Percentiles rank a stretch among this genome's conserved stretches.
These are phyloP conservation scores for Xiphorhynchus elegans DNA, from an alignment of 2,113 vertebrate genomes.

Conservation along the genomic window DNA sequence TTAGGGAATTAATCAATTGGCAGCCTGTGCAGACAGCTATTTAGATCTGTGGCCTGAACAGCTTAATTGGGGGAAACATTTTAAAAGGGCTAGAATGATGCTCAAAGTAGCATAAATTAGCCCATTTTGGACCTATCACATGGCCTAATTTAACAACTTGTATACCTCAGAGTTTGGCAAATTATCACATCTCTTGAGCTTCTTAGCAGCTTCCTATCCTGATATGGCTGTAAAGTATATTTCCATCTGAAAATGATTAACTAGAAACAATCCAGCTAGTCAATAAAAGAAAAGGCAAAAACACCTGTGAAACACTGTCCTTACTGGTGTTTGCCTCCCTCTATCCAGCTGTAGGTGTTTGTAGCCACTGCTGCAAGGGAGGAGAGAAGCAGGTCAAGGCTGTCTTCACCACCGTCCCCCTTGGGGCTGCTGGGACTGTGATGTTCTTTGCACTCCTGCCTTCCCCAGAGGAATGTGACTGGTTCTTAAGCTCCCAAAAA, in stretches of 20 bases:
- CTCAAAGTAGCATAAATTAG: conserved; percentile 79
- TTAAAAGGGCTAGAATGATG: conserved; percentile 74
- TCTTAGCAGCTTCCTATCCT: conserved; percentile 46
- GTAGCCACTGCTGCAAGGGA: not conserved
- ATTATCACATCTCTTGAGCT: conserved; percentile 62
- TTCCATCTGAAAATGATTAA: conserved; percentile 61
- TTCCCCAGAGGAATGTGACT: not conserved
- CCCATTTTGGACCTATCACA: conserved; percentile 73
- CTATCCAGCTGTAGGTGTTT: not conserved
- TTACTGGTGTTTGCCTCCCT: rapidly evolving
- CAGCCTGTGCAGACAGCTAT: conserved; percentile 78
- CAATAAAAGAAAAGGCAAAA: not conserved
- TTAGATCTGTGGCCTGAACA: conserved; percentile 78
- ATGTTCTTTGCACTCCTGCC: not conserved
- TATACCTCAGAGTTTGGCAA: conserved; percentile 74
- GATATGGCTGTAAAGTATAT: conserved; percentile 15
- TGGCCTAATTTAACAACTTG: conserved; percentile 76
- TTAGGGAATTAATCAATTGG: conserved; percentile 84
- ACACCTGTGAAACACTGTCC: not conserved
- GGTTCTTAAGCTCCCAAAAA: not conserved
- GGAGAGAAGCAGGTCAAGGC: not conserved
- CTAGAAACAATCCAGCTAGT: not conserved
- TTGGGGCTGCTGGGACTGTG: not conserved
- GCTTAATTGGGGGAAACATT: conserved; percentile 79
- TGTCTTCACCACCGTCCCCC: rapidly evolving